These are phyloP conservation scores for Oasisia sp. DNA, from an alignment of 2,888 invertebrate genomes.

Conservation along the genomic window DNA sequence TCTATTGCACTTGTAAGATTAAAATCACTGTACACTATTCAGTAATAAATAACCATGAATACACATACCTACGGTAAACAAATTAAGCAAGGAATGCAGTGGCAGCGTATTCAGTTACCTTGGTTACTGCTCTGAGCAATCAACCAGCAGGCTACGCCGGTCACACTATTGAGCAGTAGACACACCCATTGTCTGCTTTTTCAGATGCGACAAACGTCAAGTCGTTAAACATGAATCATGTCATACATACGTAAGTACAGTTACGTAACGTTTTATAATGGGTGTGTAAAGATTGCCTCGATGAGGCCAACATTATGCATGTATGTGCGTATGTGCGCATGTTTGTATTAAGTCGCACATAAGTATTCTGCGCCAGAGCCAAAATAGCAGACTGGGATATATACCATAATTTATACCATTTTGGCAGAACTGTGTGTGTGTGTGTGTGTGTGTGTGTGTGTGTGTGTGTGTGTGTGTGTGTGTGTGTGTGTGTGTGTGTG, in stretches of 20 bases:
- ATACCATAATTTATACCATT: too few species aligned
- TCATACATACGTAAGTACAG: not conserved
- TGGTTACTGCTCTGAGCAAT: not conserved
- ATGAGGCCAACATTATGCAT: not conserved
- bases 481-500: not conserved
- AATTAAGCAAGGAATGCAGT: not conserved
- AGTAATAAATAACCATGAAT: not conserved
- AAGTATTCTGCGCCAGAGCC: not conserved
- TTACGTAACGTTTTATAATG: not conserved
- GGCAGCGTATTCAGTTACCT: not conserved
- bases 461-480: not conserved
- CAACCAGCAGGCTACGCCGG: not conserved
- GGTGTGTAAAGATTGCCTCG: not conserved
- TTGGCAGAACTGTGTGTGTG: not conserved
- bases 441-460: not conserved
- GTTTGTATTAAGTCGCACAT: not conserved
- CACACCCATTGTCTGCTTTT: not conserved
- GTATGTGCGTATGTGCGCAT: not conserved
- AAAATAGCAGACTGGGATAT: too few species aligned
- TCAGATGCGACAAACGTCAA: not conserved
- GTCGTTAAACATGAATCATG: not conserved
- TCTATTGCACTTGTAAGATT: not conserved
- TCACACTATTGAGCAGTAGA: not conserved
- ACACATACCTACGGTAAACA: too few species aligned
- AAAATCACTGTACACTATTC: not conserved